phyloP scores from a whole-genome alignment of 2,113 vertebrate species.

The Strix uralensis region DNA sequence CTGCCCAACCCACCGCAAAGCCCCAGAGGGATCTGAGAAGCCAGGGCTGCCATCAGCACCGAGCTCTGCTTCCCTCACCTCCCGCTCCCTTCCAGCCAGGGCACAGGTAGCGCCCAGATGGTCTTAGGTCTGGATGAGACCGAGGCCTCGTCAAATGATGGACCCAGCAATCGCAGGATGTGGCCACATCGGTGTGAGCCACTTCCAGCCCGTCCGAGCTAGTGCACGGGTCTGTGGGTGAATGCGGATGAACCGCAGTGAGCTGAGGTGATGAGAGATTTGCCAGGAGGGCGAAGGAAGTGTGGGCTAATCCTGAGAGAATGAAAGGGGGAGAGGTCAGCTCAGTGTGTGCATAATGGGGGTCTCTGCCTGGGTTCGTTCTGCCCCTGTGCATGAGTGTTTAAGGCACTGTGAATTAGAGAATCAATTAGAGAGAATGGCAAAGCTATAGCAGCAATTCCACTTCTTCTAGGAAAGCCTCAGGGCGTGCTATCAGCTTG shows the following conservation, averaged over 20 bases:
- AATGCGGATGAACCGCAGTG: not conserved
- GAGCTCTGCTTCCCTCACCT: not conserved
- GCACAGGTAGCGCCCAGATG: too few species aligned
- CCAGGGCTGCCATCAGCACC: not conserved
- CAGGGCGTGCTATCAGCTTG: not conserved
- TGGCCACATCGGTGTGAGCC: fast-evolving
- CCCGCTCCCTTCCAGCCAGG: not conserved
- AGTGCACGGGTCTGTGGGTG: fast-evolving
- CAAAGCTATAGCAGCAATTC: not conserved
- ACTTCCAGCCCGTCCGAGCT: not conserved
- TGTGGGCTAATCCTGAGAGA: not conserved
- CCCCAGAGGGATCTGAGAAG: not conserved
- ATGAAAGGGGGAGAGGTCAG: not conserved
- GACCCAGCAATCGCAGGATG: not conserved
- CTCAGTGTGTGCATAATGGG: not conserved
- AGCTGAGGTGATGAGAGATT: not conserved
- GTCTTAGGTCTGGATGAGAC: not conserved
- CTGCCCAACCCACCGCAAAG: not conserved
- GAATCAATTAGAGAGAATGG: not conserved
- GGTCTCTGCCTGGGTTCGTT: not conserved
- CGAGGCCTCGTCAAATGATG: not conserved
- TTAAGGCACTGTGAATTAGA: not conserved
- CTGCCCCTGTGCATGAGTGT: not conserved
- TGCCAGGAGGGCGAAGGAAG: not conserved
- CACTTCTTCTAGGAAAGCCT: not conserved